Base-by-base conservation (phyloP, 2,888 invertebrate genomes). In the Empis stercorea region DNA sequence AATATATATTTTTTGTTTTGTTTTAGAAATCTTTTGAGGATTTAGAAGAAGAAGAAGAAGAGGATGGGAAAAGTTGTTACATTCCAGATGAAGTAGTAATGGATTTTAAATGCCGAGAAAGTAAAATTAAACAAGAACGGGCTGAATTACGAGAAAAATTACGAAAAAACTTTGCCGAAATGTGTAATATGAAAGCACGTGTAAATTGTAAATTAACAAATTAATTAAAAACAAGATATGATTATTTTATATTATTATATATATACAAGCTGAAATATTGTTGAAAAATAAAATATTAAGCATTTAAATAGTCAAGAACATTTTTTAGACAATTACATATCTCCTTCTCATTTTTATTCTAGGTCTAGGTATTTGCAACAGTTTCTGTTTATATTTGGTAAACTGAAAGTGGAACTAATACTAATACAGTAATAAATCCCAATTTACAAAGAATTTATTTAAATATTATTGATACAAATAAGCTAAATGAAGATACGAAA, bases 11-110 rank as follows among this genome's bases (percentile, higher is more conserved):
- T 38, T 40, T 56, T 49, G 46, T 54, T 56, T 49, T 53, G 49
- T 63, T 69, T 42, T 61, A 87, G 87, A 82, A 86, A 60, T 81
- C 81, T 54, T 84, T 81, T 73, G 81, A 85, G 54, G 85, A 80
- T 54, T 78, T 82, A 52, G 84, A 84, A 56, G 81, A 84, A 62
- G 79, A 83, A 81, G 64, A 59, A 46, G 84, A 84, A 56, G n/a
- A n/a, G n/a, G 81, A 84, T 62, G 79, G 83, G 81, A 63, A 59
- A 48, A 77, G 83, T 82, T 82, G 62, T 61, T 62, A 65, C 74
- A 91, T 92, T 74, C 87, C 91, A 55, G 80, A 83, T 58, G 91
- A 91, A 70, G 92, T 91, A 67, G 84, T 93, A 55, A 75, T 81
- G 71, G 85, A 86, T 71, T 92, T 89, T 68, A 83, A 86, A 72